Conservation (phyloP, 2,888 invertebrate genomes). For the Adelognathus sp. region DNA sequence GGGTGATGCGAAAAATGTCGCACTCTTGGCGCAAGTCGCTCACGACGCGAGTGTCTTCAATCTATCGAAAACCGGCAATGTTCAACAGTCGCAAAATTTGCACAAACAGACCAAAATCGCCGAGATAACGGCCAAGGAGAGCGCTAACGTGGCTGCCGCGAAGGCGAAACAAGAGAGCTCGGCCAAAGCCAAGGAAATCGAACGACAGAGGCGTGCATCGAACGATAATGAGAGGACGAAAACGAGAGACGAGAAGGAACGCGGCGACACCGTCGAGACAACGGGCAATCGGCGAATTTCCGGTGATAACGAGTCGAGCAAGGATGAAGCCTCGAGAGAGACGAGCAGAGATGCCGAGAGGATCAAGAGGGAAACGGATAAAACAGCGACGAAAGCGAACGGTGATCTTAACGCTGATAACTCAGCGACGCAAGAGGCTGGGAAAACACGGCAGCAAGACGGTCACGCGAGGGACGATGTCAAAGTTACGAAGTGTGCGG, state of each 20-base stretch:
- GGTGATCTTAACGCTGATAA: conserved; percentile 48
- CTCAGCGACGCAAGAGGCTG: conserved; percentile 41
- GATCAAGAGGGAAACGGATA: conserved; percentile 20
- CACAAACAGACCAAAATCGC: conserved; percentile 25
- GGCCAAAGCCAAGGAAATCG: conserved; percentile 41
- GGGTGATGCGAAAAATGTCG: conserved; percentile 22
- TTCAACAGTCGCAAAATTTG: conserved; percentile 25
- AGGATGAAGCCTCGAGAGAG: conserved; percentile 23
- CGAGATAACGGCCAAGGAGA: background rate
- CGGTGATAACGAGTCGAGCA: conserved; percentile 5
- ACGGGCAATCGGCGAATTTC: background rate
- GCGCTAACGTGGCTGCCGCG: too few relatives aligned
- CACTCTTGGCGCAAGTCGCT: conserved; percentile 16
- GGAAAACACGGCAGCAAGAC: conserved; percentile 55
- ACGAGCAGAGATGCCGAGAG: conserved; percentile 31
- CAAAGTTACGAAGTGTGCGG: conserved; percentile 41
- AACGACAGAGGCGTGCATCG: conserved; percentile 44
- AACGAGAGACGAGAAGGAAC: background rate
- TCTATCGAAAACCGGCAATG: conserved; percentile 66
- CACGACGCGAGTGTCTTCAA: conserved; percentile 68
- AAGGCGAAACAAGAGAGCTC: conserved; percentile 36
- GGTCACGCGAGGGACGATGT: conserved; percentile 35
- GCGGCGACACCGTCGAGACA: conserved; percentile 27
- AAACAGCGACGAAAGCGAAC: conserved; percentile 43
- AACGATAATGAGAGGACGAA: conserved; percentile 17